A percentile compares a stretch with the other conserved stretches of the same genome.
phyloP scores from a whole-genome alignment of 2,888 invertebrate genomes.

The Rhamnusium bicolor region DNA sequence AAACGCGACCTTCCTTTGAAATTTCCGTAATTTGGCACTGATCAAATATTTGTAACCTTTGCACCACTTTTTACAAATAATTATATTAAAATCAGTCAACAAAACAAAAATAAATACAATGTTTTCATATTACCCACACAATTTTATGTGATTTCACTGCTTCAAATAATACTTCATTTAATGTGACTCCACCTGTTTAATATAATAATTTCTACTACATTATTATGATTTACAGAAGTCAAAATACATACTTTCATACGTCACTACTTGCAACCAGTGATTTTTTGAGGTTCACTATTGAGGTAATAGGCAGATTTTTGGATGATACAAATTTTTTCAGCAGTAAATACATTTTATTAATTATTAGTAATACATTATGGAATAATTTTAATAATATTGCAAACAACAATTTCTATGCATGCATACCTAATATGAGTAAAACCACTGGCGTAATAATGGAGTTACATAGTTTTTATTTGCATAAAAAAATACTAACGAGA shows the following conservation, averaged over 20 bases:
- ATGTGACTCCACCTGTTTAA: too few species aligned
- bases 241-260: too few species aligned
- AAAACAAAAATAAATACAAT: constrained; percentile 10
- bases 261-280: background rate
- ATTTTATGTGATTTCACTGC: constrained; percentile 20
- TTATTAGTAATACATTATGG: background rate
- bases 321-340: too few species aligned
- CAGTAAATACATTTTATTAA: too few species aligned
- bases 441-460: too few species aligned
- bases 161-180: constrained; percentile 14
- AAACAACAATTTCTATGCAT: too few species aligned
- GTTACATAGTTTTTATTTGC: too few species aligned
- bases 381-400: too few species aligned
- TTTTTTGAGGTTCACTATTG: background rate
- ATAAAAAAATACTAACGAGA: too few species aligned
- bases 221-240: too few species aligned
- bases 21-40: constrained; percentile 7
- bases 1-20: background rate
- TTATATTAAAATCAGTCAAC: constrained; percentile 19
- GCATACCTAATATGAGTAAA: too few species aligned
- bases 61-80: constrained; percentile 15
- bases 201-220: too few species aligned
- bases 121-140: constrained; percentile 20
- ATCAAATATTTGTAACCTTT: constrained; percentile 17
- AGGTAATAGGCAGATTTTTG: background rate